These are phyloP conservation scores for Margarornis squamiger DNA, from an alignment of 2,797 vertebrate species.

Conservation along the genomic window DNA sequence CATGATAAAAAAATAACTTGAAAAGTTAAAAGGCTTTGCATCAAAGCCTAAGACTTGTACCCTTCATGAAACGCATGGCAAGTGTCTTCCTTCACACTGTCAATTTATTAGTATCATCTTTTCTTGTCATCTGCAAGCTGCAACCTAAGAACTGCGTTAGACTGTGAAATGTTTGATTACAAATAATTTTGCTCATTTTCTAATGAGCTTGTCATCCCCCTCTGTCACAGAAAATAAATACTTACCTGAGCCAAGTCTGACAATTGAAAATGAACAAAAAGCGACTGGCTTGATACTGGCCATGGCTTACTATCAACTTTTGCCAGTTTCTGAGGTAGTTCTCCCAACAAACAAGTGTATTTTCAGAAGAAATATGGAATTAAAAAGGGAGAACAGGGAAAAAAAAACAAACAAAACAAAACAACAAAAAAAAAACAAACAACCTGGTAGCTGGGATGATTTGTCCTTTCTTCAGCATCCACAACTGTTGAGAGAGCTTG, in stretches of 20 bases:
- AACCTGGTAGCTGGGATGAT: background rate
- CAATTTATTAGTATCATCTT: background rate
- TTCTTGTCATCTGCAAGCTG: background rate
- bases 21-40: background rate
- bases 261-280: background rate
- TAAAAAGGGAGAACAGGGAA: background rate
- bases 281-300: background rate
- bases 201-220: background rate
- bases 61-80: background rate
- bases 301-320: background rate
- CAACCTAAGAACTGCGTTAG: background rate
- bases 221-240: background rate
- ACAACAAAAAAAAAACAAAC: background rate
- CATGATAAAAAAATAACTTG: background rate
- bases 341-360: background rate
- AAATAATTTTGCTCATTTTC: background rate
- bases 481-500: background rate
- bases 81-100: background rate
- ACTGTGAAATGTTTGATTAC: background rate
- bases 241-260: background rate
- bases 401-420: no score
- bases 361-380: background rate
- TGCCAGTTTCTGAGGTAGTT: background rate
- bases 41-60: background rate
- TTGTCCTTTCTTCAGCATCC: background rate